Conservation (phyloP, 2,113 vertebrate species). For the Leiothrix lutea region DNA sequence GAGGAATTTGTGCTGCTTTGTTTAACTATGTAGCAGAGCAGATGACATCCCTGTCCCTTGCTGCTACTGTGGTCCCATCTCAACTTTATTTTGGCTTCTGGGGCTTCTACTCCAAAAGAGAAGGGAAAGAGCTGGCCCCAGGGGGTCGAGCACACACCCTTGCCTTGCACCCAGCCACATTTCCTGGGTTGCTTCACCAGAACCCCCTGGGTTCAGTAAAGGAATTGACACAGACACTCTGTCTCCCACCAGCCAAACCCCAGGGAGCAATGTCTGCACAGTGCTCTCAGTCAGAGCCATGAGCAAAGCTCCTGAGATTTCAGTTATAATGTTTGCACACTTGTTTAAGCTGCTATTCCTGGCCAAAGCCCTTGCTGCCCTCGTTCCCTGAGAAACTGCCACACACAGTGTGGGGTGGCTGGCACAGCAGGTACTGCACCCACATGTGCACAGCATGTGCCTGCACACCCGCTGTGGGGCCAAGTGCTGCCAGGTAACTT, state of each 20-base stretch:
- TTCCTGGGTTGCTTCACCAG: background rate
- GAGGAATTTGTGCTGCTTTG: background rate
- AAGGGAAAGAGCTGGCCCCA: background rate
- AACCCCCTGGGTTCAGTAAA: background rate
- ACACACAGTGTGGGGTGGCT: background rate
- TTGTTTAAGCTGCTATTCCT: conserved; percentile 24
- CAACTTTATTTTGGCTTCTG: background rate
- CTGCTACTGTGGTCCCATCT: background rate
- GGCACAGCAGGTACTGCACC: background rate
- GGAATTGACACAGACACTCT: background rate
- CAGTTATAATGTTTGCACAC: background rate
- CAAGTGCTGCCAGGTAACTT: background rate
- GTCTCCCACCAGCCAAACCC: background rate
- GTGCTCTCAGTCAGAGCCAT: rapidly evolving
- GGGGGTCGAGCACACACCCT: background rate
- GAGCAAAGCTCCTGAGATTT: background rate
- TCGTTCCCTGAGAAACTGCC: conserved; percentile 40
- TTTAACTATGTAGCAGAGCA: background rate
- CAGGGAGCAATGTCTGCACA: background rate
- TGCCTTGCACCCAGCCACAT: background rate
- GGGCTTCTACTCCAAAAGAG: background rate
- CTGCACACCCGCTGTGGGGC: background rate
- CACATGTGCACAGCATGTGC: background rate
- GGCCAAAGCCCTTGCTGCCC: background rate
- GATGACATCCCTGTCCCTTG: background rate